Conservation (phyloP, 2,113 vertebrate genomes). For the Laticauda colubrina region DNA sequence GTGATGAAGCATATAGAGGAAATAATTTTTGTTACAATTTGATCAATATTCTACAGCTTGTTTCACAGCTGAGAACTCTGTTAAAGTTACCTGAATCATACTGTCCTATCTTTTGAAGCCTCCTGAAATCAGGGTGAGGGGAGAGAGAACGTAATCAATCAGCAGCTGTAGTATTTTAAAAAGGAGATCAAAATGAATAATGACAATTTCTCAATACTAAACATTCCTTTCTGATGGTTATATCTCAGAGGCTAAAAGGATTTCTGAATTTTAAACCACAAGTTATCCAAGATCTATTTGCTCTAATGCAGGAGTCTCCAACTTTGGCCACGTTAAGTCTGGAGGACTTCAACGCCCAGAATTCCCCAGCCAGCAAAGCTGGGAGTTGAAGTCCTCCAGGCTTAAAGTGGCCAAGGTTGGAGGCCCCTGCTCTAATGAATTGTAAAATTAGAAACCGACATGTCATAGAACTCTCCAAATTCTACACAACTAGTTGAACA, state of each 20-base stretch:
- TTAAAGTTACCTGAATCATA: slow-evolving; percentile 17
- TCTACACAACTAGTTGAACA: not conserved
- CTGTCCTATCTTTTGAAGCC: not conserved
- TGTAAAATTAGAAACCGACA: not conserved
- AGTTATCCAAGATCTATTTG: not conserved
- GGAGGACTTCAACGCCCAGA: too few species aligned
- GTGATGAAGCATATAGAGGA: slow-evolving; percentile 2
- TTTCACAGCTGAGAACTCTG: not conserved
- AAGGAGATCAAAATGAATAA: not conserved
- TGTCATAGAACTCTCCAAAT: not conserved
- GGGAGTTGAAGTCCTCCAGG: too few species aligned
- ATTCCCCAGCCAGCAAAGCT: too few species aligned
- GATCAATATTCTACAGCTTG: not conserved
- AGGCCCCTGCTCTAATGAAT: not conserved
- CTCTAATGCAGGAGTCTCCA: not conserved
- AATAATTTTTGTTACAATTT: not conserved
- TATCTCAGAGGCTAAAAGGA: not conserved
- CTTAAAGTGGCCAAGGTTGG: too few species aligned
- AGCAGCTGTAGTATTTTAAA: not conserved
- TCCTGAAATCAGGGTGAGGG: not conserved
- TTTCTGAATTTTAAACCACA: not conserved
- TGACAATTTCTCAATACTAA: not conserved
- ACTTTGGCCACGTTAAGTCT: too few species aligned
- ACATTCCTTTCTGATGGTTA: not conserved
- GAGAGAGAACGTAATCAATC: not conserved